Base-by-base conservation (phyloP, 2,888 invertebrate species). In the Boloria selene region DNA sequence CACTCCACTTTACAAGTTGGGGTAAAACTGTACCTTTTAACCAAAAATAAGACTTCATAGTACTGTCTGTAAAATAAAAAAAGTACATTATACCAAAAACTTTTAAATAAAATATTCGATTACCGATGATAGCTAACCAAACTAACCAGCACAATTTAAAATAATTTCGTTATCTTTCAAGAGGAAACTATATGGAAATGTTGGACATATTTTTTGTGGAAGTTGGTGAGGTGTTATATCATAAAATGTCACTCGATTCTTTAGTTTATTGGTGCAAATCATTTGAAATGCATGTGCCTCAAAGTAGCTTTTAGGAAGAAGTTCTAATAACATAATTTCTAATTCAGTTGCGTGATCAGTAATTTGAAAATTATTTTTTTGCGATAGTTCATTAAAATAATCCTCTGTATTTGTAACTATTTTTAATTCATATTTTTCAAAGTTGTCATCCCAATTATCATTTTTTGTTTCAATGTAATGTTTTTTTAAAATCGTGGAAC, bases 1-100 rank as follows among this genome's bases (percentile, higher is more conserved):
- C 75, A 75, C 93, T 88, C 95, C 96, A 95, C 78, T 94, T 95
- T 0, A 93, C 72, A 67, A 96, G 80, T 79, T 94, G 95, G 14
- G 93, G 90, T 71, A 95, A 87, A 47, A 95, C 84, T 72, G 86
- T 90, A 38, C 92, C 86, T 51, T 82, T 80, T 6, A 95, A 84
- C 95, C 95, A 95, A 49, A 81, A 73, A 56, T 77, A 82, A 58
- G 87, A 82, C 70, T 84, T 85, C 1, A 77, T 74, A 53, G 72
- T 63, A 61, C 69, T 66, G 74, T 81, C 88, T 90, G 71, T 59
- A 84, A 80, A 69, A 54, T 68, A 67, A 47, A 68, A 38, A 38
- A 42, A 64, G 7, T 51, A n/a, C n/a, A 70, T 52, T 49, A 50
- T 10, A n/a, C n/a, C n/a, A n/a, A n/a, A n/a, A 64, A 31, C 18